Evolutionary conservation across 2,888 invertebrate genomes (phyloP), one percentile per base, ranked within the genome.

Genomic region (Xanthia icteritia): DNA sequence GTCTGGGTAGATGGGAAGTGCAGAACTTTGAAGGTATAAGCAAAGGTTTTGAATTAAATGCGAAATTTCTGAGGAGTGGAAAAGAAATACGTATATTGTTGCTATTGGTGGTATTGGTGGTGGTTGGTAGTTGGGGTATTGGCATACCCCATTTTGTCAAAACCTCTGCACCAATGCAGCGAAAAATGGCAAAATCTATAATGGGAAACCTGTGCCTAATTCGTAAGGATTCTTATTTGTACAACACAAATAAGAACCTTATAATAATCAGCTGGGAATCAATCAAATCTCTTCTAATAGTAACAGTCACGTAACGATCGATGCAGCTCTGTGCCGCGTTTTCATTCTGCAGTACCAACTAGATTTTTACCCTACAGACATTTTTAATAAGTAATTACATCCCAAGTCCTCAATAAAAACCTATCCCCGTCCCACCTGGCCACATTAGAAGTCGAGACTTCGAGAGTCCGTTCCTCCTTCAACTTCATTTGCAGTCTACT

Each of bases 401-500:
- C 23, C 60, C 13, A 42, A 56, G 48, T 68, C 67, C 54, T 56
- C 23, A 64, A 60, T 60, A 61, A 36, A 74, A 63, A 65, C 68
- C 51, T 67, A 45, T 61, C 65, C 54, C 58, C 31, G 15, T 65
- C 45, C 75, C 64, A 84, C 88, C 84, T 84, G 82, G 68, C 77
- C 81, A 82, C 82, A 86, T 85, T 78, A 84, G 78, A 76, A 89
- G 82, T 83, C 85, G 76, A 85, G 86, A 81, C 80, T 82, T 82
- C 82, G 73, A 85, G 84, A 81, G 79, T 82, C 76, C 81, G 78
- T 80, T 85, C 80, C 82, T 84, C 79, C 87, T 91, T 90, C 91
- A 89, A 92, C 94, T 94, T 94, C 93, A 95, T 95, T 94, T 94
- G 93, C 95, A 95, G 94, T 93, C 92, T 89, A 89, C 91, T 93